Percentiles rank a stretch among this genome's conserved stretches.
Evolutionary conservation across 2,888 invertebrate genomes (phyloP).

Genomic region (Thyatira batis): DNA sequence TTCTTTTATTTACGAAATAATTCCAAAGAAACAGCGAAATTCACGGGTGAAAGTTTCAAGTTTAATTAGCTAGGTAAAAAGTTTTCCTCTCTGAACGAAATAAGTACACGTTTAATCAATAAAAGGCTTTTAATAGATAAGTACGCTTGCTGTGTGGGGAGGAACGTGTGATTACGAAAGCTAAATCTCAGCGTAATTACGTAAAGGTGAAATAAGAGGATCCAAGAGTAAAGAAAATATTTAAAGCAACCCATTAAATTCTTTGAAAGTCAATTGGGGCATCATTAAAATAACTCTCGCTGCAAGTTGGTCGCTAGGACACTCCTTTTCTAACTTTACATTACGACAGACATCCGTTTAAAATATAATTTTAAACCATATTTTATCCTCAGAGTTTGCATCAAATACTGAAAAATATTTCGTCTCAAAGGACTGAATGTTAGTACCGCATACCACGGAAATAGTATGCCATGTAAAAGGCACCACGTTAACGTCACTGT

Average conservation of each 20-base stretch:
- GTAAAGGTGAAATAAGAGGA: too few species aligned
- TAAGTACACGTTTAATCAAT: slow-evolving; percentile 24
- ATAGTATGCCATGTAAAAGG: slow-evolving; percentile 37
- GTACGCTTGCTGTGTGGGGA: not conserved
- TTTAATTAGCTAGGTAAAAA: slow-evolving; percentile 55
- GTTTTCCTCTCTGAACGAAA: slow-evolving; percentile 28
- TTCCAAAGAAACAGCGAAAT: slow-evolving; percentile 41
- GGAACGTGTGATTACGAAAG: not conserved
- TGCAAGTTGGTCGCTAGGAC: not conserved
- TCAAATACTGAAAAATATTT: slow-evolving; percentile 37
- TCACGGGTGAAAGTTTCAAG: slow-evolving; percentile 43
- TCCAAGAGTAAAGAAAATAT: not conserved
- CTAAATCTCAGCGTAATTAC: not conserved
- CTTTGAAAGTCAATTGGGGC: not conserved
- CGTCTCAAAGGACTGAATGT: slow-evolving; percentile 31
- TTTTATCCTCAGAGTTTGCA: slow-evolving; percentile 15
- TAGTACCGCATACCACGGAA: slow-evolving; percentile 31
- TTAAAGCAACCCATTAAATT: not conserved
- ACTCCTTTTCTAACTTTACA: not conserved
- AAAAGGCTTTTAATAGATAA: slow-evolving; percentile 24
- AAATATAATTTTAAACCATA: slow-evolving; percentile 19
- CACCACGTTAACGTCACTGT: slow-evolving; percentile 21
- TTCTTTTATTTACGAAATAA: slow-evolving; percentile 45
- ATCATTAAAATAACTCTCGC: not conserved
- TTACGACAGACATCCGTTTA: slow-evolving; percentile 4